Evolutionary conservation across 2,113 vertebrate species (phyloP), one percentile per base, ranked within the genome.

Genomic region (Colius striatus): DNA sequence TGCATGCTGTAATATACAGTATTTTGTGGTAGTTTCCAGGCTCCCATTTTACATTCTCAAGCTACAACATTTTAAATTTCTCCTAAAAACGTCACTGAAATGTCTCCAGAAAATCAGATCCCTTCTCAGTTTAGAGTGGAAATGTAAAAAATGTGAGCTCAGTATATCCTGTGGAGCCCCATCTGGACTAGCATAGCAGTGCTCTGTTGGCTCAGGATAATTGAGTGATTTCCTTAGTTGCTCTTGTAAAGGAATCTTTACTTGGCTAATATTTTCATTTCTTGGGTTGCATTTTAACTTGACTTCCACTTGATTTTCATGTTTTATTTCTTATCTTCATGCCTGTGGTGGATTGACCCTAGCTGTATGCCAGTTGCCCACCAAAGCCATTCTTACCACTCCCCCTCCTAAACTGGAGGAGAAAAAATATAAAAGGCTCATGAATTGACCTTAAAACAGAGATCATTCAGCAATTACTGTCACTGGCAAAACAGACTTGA

Each of bases 141-240:
- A 78, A 78, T 75, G 16, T 91, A 61, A 84, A 92, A 90, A 87
- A 75, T 45, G 32, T 92, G 78, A 7, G 34, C 20, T 86, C 16
- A 11, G 36, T 73, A 32, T 79, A 76, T 95, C 83, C 92, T 89
- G 92, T 71, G 76, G 90, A 95, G 88, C 38, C 55, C 86, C 72
- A 60, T 93, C 95, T 96, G 94, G 88, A 70, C 48, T 66, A 88
- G 67, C 58, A 73, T 47, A 55, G 57, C 68, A 77, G 65, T 63
- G 53, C 68, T 84, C 65, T 84, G 63, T 83, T 90, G 79, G 85
- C 61, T 92, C 60, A 81, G 68, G 57, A 53, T 78, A 74, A 30
- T 7, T 51, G 60, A 92, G 16, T 84, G 34, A 10, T 86, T 95
- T 95, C 72, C 88, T 87, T 51, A 85, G 51, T 93, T 93, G 51